Evolutionary conservation across 2,113 vertebrate genomes (phyloP).

Genomic region (Microtus montanus): DNA sequence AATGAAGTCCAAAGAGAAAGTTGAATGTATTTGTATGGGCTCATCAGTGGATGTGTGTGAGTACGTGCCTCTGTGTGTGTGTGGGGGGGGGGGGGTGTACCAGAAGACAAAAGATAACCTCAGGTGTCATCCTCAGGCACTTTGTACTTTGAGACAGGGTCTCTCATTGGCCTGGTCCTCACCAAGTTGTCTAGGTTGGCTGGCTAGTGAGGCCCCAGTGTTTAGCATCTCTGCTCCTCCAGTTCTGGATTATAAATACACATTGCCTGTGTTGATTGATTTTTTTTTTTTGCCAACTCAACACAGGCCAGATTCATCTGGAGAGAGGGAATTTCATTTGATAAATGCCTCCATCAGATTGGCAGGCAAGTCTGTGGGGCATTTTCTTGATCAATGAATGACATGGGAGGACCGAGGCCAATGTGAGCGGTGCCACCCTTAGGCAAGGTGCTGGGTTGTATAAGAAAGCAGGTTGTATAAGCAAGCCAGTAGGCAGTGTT

Average conservation of each 20-base stretch:
- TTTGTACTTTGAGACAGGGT: not conserved
- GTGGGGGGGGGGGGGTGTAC: not conserved
- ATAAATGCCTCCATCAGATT: not conserved
- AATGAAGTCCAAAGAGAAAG: not conserved
- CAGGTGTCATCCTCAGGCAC: not conserved
- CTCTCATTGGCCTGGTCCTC: not conserved
- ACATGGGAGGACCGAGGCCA: too few species aligned
- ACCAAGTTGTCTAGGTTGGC: not conserved
- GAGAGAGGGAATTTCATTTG: not conserved
- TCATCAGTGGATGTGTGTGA: fast-evolving
- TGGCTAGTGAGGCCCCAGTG: too few species aligned
- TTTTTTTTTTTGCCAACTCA: not conserved
- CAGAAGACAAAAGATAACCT: not conserved
- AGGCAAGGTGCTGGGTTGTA: not conserved
- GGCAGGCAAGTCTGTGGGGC: not conserved
- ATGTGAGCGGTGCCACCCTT: too few species aligned
- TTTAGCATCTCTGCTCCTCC: not conserved
- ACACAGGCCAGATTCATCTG: not conserved
- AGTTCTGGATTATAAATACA: not conserved
- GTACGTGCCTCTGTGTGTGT: too few species aligned
- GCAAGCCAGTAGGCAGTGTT: not conserved
- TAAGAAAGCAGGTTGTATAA: not conserved
- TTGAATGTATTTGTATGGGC: not conserved
- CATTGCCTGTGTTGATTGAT: not conserved
- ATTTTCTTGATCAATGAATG: not conserved